These are phyloP conservation scores for Drosophila koepferae DNA, from an alignment of 2,888 invertebrate genomes.

Conservation along the genomic window DNA sequence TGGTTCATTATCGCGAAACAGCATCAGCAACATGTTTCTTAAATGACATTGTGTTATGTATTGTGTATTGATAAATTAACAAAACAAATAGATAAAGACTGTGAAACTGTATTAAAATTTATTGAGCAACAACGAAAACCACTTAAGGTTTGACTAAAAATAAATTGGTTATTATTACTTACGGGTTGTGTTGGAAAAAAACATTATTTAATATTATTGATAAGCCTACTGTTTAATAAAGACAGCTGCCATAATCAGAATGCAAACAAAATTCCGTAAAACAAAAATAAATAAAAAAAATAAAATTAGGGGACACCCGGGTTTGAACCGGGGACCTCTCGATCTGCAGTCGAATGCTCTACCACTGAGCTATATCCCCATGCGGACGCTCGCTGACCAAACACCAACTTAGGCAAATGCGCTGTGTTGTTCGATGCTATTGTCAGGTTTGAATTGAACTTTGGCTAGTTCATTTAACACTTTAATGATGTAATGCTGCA, in stretches of 20 bases:
- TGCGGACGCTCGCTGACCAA: conserved; percentile 11
- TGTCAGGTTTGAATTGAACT: not conserved
- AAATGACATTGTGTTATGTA: conserved; percentile 40
- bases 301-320: conserved; percentile 74
- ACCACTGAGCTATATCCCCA: conserved; percentile 81
- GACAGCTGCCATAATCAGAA: too few species aligned
- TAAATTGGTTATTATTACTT: conserved; percentile 8
- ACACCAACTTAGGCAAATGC: not conserved
- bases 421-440: not conserved
- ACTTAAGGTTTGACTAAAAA: conserved; percentile 15
- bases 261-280: not conserved
- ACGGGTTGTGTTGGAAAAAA: not conserved
- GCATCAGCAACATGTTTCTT: conserved; percentile 37
- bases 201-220: not conserved
- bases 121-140: conserved; percentile 20
- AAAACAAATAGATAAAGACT: conserved; percentile 10
- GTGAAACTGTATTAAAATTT: conserved; percentile 11
- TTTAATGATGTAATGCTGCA: conserved; percentile 9
- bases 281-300: not conserved
- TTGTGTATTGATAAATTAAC: conserved; percentile 26
- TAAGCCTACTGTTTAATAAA: not conserved
- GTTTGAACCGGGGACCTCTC: conserved; percentile 81
- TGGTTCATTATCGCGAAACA: conserved; percentile 48
- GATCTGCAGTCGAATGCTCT: conserved; percentile 82
- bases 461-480: not conserved